Evolutionary conservation across 2,797 vertebrate genomes (phyloP).

Genomic region (Crocidura indochinensis): DNA sequence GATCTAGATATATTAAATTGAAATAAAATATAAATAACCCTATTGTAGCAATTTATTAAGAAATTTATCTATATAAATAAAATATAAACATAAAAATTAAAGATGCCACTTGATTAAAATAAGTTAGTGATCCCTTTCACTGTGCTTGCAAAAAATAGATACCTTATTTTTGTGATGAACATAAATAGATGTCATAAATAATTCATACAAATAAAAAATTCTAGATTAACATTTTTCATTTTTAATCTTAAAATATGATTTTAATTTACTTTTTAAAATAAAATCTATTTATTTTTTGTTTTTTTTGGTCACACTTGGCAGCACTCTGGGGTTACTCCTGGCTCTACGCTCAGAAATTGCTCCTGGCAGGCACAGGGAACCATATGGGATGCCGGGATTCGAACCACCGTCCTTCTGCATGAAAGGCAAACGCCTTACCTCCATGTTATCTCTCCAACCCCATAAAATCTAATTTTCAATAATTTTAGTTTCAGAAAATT

Average conservation of each 20-base stretch:
- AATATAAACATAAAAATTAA: background rate
- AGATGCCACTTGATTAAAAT: background rate
- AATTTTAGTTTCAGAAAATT: background rate
- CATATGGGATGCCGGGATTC: too few relatives aligned
- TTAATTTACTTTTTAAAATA: conserved; percentile 41
- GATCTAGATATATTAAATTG: background rate
- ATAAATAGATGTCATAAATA: background rate
- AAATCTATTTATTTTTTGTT: background rate
- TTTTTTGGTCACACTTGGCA: too few relatives aligned
- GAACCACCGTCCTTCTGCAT: too few relatives aligned
- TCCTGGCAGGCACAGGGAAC: too few relatives aligned
- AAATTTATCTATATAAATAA: background rate
- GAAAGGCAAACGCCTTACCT: too few relatives aligned
- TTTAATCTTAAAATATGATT: background rate
- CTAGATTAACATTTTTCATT: conserved; percentile 27
- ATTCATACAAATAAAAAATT: background rate
- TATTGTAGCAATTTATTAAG: background rate
- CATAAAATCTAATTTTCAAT: too few relatives aligned
- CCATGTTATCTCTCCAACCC: too few relatives aligned
- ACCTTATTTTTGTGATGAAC: background rate
- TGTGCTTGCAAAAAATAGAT: background rate
- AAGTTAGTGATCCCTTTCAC: background rate
- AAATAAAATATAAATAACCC: conserved; percentile 21
- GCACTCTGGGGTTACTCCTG: too few relatives aligned
- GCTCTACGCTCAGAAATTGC: too few relatives aligned